Evolutionary conservation across 2,113 vertebrate genomes (phyloP).

Genomic region (Alaudala cheleensis): DNA sequence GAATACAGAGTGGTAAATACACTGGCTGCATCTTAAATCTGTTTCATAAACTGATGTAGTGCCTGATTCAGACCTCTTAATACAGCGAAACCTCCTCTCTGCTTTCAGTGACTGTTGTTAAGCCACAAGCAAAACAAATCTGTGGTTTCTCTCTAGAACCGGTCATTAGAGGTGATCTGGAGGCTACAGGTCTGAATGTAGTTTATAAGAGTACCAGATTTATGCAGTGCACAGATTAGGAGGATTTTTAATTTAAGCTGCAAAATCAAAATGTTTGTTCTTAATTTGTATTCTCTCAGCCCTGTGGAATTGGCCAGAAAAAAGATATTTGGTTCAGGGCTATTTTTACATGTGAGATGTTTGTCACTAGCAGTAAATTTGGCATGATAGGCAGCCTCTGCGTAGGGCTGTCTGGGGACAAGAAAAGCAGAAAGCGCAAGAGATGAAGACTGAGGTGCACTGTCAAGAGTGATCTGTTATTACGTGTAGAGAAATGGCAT

Average conservation of each 20-base stretch:
- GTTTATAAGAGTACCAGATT: background rate
- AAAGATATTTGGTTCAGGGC: background rate
- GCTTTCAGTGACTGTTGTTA: background rate
- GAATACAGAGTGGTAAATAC: background rate
- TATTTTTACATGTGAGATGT: conserved; percentile 28
- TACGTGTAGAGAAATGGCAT: background rate
- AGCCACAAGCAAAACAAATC: background rate
- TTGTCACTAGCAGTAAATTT: conserved; percentile 31
- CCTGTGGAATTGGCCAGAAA: background rate
- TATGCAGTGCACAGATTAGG: background rate
- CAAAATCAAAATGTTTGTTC: background rate
- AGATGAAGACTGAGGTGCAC: background rate
- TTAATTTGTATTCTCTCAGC: background rate
- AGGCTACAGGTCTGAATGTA: background rate
- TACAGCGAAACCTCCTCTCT: background rate
- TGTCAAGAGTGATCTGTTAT: conserved; percentile 7
- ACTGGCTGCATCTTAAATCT: background rate
- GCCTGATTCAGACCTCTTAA: background rate
- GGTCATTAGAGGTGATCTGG: background rate
- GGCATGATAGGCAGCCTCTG: conserved; percentile 3
- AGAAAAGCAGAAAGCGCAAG: background rate
- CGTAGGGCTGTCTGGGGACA: background rate
- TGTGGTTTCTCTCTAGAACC: background rate
- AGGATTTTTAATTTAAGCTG: background rate
- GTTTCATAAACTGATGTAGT: background rate